Evolutionary conservation across 1,140 invertebrate genomes (phyloP).

Genomic region (Trissolcus basalis): DNA sequence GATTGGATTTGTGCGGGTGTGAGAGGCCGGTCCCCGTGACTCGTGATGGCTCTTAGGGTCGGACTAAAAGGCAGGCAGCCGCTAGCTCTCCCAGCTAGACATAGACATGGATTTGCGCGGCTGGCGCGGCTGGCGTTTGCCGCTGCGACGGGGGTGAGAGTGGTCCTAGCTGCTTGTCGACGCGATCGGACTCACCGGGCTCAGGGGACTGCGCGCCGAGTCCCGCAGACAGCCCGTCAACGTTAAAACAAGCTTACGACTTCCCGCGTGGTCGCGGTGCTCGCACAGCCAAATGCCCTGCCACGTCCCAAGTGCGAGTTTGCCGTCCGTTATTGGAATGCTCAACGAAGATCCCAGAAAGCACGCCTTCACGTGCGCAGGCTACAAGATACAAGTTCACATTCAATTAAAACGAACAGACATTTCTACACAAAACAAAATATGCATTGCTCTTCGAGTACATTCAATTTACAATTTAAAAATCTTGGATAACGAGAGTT

Average conservation of each 20-base stretch:
- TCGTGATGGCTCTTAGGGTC: conserved; percentile 67
- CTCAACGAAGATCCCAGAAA: conserved; percentile 96
- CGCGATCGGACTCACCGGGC: conserved; percentile 87
- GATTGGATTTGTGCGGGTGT: neutral
- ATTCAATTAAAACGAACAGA: conserved; percentile 50
- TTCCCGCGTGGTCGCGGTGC: conserved; percentile 95
- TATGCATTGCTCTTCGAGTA: too few relatives aligned
- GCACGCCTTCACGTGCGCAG: conserved; percentile 97
- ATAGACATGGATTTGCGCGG: conserved; percentile 73
- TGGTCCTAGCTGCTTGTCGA: conserved; percentile 91
- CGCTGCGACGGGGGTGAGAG: conserved; percentile 74
- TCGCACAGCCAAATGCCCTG: conserved; percentile 99
- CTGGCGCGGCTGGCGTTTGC: conserved; percentile 73
- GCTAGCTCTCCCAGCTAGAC: conserved; percentile 75
- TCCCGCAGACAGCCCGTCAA: conserved; percentile 91
- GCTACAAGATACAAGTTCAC: conserved; percentile 79
- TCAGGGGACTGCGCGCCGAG: conserved; percentile 87
- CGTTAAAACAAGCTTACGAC: conserved; percentile 92
- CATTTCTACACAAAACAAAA: too few relatives aligned
- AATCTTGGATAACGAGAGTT: too few relatives aligned
- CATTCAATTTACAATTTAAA: too few relatives aligned
- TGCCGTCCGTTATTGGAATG: conserved; percentile 96
- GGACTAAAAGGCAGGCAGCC: conserved; percentile 68
- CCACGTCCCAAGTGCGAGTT: conserved; percentile 96
- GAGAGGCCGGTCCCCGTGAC: conserved; percentile 51